Conservation (phyloP, 2,113 vertebrate species). For the Notothenia rossii region DNA sequence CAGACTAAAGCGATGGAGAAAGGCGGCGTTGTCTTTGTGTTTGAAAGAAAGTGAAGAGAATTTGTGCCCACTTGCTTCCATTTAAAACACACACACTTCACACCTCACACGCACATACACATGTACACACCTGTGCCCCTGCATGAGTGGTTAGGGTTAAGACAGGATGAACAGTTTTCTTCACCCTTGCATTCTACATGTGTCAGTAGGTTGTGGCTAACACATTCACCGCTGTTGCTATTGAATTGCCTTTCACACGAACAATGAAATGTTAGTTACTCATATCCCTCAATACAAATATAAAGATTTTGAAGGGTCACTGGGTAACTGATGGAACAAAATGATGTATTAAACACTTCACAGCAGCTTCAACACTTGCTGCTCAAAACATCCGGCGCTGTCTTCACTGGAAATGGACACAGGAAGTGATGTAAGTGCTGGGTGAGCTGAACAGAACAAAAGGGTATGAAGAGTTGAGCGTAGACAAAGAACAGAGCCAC, state of each 20-base stretch:
- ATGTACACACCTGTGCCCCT: neutral
- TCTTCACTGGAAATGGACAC: slow-evolving; percentile 19
- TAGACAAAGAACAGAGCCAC: slow-evolving; percentile 41
- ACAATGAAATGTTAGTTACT: too few species aligned
- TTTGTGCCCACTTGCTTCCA: slow-evolving; percentile 53
- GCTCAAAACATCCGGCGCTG: slow-evolving; percentile 14
- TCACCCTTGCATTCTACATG: slow-evolving; percentile 4
- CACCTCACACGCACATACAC: slow-evolving; percentile 17
- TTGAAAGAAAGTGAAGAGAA: slow-evolving; percentile 45
- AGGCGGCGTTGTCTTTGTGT: slow-evolving; percentile 1
- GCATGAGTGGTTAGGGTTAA: slow-evolving; percentile 12
- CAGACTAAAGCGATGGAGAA: slow-evolving; percentile 13
- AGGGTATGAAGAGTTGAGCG: neutral
- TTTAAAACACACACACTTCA: neutral
- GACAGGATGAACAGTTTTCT: slow-evolving; percentile 22
- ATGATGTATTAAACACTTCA: neutral
- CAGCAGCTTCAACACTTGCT: neutral
- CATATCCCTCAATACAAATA: too few species aligned
- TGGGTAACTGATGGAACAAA: neutral
- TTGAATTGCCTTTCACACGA: neutral
- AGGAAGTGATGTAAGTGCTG: slow-evolving; percentile 42
- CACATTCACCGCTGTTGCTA: neutral
- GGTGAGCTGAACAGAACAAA: slow-evolving; percentile 18
- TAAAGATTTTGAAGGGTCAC: neutral
- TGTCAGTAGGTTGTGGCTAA: neutral